Conservation (phyloP, 2,888 invertebrate species). For the Drosophila pegasa region DNA sequence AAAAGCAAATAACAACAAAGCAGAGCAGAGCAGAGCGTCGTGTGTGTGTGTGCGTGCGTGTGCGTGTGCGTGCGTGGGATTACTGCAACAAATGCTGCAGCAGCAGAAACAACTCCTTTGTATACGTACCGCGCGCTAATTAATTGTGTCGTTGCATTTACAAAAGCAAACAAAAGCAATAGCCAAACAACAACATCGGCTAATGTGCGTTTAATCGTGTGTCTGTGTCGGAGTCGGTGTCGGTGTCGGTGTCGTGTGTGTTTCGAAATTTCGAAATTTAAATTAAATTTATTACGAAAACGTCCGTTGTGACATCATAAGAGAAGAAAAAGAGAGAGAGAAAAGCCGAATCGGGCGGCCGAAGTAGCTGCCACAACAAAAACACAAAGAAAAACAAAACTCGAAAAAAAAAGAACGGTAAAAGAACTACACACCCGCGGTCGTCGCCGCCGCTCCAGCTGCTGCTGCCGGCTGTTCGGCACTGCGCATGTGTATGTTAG, state of each 20-base stretch:
- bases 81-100: conserved; percentile 27
- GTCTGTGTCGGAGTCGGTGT: conserved; percentile 44
- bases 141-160: conserved; percentile 59
- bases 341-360: conserved; percentile 40
- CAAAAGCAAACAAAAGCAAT: conserved; percentile 44
- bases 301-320: conserved; percentile 64
- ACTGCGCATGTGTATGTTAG: conserved; percentile 69
- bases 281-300: conserved; percentile 53
- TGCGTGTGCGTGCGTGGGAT: conserved; percentile 37
- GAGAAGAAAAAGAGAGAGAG: conserved; percentile 47
- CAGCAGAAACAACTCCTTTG: conserved; percentile 38
- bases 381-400: conserved; percentile 33
- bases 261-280: conserved; percentile 53
- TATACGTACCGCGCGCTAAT: conserved; percentile 57
- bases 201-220: conserved; percentile 65
- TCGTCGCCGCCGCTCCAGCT: conserved; percentile 41
- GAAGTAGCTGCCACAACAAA: conserved; percentile 48
- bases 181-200: conserved; percentile 31
- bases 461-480: conserved; percentile 45
- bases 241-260: conserved; percentile 35
- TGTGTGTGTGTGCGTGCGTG: conserved; percentile 10
- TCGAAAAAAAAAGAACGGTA: conserved; percentile 26
- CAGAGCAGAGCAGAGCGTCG: conserved; percentile 18
- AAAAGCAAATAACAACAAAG: conserved; percentile 48
- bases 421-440: conserved; percentile 32